phyloP scores from a whole-genome alignment of 2,888 invertebrate genomes.

The Chrysotoxum bicinctum region DNA sequence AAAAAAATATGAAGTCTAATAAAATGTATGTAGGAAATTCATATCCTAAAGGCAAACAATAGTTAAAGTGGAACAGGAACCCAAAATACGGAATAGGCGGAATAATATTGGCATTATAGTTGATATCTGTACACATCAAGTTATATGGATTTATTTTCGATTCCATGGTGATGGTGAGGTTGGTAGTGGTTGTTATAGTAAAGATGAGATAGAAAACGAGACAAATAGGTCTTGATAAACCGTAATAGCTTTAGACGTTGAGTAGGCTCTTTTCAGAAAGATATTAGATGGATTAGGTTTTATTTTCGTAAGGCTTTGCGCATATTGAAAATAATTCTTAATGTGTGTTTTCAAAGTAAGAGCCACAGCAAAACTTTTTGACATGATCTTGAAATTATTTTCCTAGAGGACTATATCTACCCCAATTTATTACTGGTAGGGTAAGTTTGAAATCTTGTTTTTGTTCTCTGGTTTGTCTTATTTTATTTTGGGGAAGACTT shows the following conservation, averaged over 20 bases:
- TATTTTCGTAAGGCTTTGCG: not conserved
- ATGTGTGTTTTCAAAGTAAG: not conserved
- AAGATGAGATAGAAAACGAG: conserved; percentile 15
- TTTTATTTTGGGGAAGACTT: too few relatives aligned
- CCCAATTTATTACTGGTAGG: not conserved
- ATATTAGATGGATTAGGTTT: not conserved
- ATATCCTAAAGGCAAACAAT: conserved; percentile 47
- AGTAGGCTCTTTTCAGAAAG: not conserved
- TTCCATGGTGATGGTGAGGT: not conserved
- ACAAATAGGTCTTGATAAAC: not conserved
- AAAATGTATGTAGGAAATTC: not conserved
- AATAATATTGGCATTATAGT: conserved; percentile 63
- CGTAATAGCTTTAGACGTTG: not conserved
- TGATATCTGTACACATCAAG: conserved; percentile 40
- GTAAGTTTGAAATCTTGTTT: not conserved
- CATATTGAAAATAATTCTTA: not conserved
- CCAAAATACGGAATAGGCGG: conserved; percentile 51
- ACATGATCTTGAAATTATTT: not conserved
- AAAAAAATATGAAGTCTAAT: conserved; percentile 3
- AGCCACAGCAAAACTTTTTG: not conserved
- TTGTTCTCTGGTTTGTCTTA: too few relatives aligned
- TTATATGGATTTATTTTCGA: conserved; percentile 31
- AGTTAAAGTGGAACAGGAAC: conserved; percentile 47
- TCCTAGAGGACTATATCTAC: not conserved
- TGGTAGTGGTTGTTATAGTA: not conserved